These are phyloP conservation scores for Papio anubis DNA, from an alignment of 2,113 vertebrate species.

Conservation along the genomic window DNA sequence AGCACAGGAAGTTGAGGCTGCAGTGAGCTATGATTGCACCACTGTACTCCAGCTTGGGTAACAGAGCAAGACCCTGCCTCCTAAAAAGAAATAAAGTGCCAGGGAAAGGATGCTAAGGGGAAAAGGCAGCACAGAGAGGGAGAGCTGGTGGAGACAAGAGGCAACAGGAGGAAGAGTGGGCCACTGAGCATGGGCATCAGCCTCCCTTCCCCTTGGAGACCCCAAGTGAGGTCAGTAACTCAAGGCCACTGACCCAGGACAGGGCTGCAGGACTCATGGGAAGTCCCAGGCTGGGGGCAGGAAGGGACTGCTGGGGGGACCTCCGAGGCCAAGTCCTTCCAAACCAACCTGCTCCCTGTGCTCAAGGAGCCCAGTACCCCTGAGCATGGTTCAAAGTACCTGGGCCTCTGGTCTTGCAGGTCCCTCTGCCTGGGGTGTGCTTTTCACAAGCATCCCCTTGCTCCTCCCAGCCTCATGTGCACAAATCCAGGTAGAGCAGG, in stretches of 20 bases:
- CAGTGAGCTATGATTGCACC: too few relatives aligned
- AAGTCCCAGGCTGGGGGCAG: neutral
- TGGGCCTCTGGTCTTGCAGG: neutral
- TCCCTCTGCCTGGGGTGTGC: neutral
- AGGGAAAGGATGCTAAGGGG: neutral
- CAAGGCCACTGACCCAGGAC: too few relatives aligned
- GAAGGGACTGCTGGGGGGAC: rapidly evolving
- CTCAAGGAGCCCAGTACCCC: neutral
- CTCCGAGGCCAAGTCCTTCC: neutral
- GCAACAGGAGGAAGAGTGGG: neutral
- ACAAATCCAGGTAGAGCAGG: neutral
- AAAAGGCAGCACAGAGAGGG: neutral
- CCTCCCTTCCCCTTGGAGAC: neutral
- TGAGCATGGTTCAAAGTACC: neutral
- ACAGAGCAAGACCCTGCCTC: too few relatives aligned
- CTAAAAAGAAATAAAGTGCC: neutral
- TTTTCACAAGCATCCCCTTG: neutral
- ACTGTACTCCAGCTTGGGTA: too few relatives aligned
- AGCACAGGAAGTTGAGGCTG: too few relatives aligned
- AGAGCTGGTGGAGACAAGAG: neutral
- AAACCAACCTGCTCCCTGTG: neutral
- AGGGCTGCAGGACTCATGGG: neutral
- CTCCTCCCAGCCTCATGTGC: neutral
- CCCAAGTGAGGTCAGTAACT: neutral
- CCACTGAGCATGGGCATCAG: neutral